Base-by-base conservation (phyloP, 1,140 invertebrate species). In the Glomeris maerens region DNA sequence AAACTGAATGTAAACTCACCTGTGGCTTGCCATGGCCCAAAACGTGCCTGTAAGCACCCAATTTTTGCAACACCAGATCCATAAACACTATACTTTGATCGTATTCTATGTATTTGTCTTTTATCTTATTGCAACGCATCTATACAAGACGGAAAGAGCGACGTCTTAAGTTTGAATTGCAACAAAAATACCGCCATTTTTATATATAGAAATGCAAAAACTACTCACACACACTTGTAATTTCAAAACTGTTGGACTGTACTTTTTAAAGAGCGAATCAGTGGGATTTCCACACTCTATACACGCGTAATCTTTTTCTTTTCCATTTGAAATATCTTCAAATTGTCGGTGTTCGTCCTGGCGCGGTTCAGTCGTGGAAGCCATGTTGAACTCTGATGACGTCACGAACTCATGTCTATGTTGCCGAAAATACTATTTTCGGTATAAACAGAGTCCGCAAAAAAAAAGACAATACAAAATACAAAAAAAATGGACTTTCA, bases 51-150 rank as follows among this genome's bases (percentile, higher is more conserved):
- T 87, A 88, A 1, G 86, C 85, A 52, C 78, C 72, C 47, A 74
- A 77, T 40, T 84, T 82, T 42, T 90, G 70, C 5, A 92, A 61
- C 7, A 91, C 71, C 3, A 86, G 66, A 67, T 90, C 85, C 54
- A 91, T 79, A 52, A 87, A 74, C 0, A 90, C 78, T 54, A 89
- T 80, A 3, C 86, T 78, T 22, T 78, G 73, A 62, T 91, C 88
- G 67, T 84, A 88, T 66, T 92, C 87, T 49, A 90, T 79, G 57
- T 91, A 92, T 62, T 89, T 89, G 60, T 91, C 88, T 14, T 84
- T 82, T 22, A 81, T 63, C 51, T 75, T 66, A 13, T 77, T 74
- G 59, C 87, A 91, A 47, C 72, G 69, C 22, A 73, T 72, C 84
- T 87, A 62, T 61, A 78, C 74, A 50, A 60, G 57, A 46, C 60